Base-by-base conservation (phyloP, 2,888 invertebrate species). In the Cetonia aurata region DNA sequence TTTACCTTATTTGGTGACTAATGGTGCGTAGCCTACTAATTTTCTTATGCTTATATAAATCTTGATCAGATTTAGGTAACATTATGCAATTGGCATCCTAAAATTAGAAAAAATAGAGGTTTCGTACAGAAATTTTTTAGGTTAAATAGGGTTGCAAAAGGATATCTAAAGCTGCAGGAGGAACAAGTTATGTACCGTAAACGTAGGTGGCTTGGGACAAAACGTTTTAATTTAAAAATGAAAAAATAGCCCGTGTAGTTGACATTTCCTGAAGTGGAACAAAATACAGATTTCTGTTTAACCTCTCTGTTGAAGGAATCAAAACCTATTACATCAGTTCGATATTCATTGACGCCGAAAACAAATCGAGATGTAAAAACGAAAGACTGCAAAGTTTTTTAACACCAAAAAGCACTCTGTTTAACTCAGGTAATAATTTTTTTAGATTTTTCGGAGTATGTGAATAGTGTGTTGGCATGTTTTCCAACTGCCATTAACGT, bases 1-100 rank as follows among this genome's bases (percentile, higher is more conserved):
- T n/a, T n/a, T 84, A 92, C 93, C 92, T 89, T 82, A 93, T 93
- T 85, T 93, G 93, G 83, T 92, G 91, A 78, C 92, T 91, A 77
- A 93, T 92, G 31, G 92, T 91, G 77, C 90, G 86, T 78, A 93
- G 83, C 76, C 91, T 89, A 83, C 89, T 91, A 71, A 92, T 86
- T 86, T 92, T 92, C 77, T 86, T 85, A 55, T 85, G 82, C 80
- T 87, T 88, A 72, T 86, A 82, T 6, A 87, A 83, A 76, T 89
- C 90, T 79, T 88, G 88, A 66, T 87, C 83, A 75, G 87, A 86
- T 79, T 88, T 90, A 66, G 89, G 90, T 68, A 89, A 87, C 83
- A 90, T 89, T 80, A 89, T 87, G 33, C 88, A 77, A 75, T 77
- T 79, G 48, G 77, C 78, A 60, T 81, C 82, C 79, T 83, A 77